Percentiles rank a stretch among this genome's conserved stretches.
Conservation (phyloP, 2,888 invertebrate genomes). For the Eupithecia pulchellata region DNA sequence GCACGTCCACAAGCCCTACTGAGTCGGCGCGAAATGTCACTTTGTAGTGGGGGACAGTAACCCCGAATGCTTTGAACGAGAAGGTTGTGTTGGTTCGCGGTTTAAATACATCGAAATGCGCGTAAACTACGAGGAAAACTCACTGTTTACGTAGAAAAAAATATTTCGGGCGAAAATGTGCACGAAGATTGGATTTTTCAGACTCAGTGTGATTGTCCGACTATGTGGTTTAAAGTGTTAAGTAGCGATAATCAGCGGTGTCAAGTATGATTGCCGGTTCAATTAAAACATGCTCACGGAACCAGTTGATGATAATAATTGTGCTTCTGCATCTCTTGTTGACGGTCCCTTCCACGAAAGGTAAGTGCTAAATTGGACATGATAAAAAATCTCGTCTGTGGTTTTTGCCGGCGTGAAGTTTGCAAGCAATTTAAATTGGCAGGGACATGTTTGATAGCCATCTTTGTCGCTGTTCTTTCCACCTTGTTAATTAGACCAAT, state of each 20-base stretch:
- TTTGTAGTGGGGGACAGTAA: constrained; percentile 77
- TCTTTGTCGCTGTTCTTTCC: constrained; percentile 34
- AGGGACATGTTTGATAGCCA: constrained; percentile 38
- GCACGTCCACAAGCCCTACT: constrained; percentile 61
- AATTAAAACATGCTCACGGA: constrained; percentile 76
- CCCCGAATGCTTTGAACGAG: constrained; percentile 66
- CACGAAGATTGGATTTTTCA: constrained; percentile 32
- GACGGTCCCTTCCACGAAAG: constrained; percentile 65
- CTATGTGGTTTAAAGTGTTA: constrained; percentile 63
- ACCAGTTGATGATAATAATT: constrained; percentile 73
- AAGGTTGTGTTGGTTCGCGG: constrained; percentile 71
- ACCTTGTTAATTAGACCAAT: constrained; percentile 21
- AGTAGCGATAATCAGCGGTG: constrained; percentile 67
- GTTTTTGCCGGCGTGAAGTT: constrained; percentile 32
- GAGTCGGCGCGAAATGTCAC: constrained; percentile 83
- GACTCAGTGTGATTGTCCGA: constrained; percentile 32
- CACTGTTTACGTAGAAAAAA: constrained; percentile 30
- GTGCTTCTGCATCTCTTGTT: constrained; percentile 76
- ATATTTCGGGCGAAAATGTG: constrained; percentile 31
- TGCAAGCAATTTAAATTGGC: constrained; percentile 40
- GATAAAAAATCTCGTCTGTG: constrained; percentile 16
- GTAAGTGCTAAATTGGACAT: constrained; percentile 57
- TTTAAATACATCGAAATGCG: constrained; percentile 72
- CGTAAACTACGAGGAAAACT: constrained; percentile 60
- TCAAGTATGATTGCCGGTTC: constrained; percentile 78